Base-by-base conservation (phyloP, 2,113 vertebrate species). In the Phalacrocorax pelagicus region DNA sequence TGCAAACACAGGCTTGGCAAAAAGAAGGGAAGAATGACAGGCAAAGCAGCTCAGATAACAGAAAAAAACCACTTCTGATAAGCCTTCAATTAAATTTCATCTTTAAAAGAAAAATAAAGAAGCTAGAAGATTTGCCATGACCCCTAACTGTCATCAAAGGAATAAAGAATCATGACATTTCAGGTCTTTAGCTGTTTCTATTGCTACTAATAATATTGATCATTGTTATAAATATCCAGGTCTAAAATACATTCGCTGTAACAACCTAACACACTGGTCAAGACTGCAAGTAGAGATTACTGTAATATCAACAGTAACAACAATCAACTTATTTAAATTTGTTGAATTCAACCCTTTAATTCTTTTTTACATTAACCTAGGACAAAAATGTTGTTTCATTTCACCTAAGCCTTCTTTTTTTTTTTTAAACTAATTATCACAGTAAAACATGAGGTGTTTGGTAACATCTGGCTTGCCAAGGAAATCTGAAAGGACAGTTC, bases 1-100 rank as follows among this genome's bases (percentile, higher is more conserved):
- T 42, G 78, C 79, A 96, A 96, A 94, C 81, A 77, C n/a, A 78
- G 46, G 16, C 66, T 82, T 94, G 80, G 92, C 70, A 94, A 96
- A 81, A 20, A 51, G 81, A 96, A 92, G 58, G n/a, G 16, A 94
- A 42, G 27, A 82, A 47, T 19, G 44, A 81, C 52, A 88, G 26
- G 69, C 30, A 87, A 90, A 95, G 58, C 38, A 80, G 9, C 46
- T 82, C 54, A 5, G 36, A 94, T 79, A 91, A 72, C 32, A 75
- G 32, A 95, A 90, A 77, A 91, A 93, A 74, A 38, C 10, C 13
- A 24, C 15, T 90, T 75, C 49, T 65, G 49, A 87, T 80, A 86
- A 91, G 7, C 10, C 7, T 81, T 79, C 12, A 29, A 40, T 58
- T 85, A 69, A 71, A 92, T 67, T 71, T 79, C 5, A 58, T 74